Conservation (phyloP, 2,888 invertebrate species). For the Seira sanloemensis region DNA sequence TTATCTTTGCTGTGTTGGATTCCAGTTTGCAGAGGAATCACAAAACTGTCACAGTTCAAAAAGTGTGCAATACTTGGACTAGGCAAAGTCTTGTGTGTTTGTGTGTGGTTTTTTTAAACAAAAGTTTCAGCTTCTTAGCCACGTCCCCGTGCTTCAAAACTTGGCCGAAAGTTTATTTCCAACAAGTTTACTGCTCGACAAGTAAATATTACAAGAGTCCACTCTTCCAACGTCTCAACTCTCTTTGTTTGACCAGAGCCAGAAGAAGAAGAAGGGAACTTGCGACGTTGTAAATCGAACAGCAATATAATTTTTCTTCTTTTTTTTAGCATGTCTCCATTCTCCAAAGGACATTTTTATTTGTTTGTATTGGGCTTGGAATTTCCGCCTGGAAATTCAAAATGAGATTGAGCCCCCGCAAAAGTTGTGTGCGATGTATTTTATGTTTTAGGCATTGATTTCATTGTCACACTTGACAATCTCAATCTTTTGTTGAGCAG, state of each 20-base stretch:
- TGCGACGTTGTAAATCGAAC: conserved; percentile 35
- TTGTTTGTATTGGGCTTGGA: too few relatives aligned
- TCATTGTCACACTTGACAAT: too few relatives aligned
- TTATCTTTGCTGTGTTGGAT: too few relatives aligned
- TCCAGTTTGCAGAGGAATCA: not conserved
- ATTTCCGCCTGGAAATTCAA: too few relatives aligned
- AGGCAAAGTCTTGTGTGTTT: not conserved
- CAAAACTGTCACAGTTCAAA: not conserved
- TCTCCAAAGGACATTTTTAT: too few relatives aligned
- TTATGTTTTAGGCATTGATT: too few relatives aligned
- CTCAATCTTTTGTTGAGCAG: too few relatives aligned
- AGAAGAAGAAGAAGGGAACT: not conserved
- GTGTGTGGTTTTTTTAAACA: conserved; percentile 31
- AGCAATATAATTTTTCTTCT: conserved; percentile 22
- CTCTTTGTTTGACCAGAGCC: not conserved
- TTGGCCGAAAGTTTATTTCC: not conserved
- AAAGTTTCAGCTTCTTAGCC: conserved; percentile 29
- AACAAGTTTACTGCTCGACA: not conserved
- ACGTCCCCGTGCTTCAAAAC: not conserved
- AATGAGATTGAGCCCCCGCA: too few relatives aligned
- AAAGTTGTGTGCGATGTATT: too few relatives aligned
- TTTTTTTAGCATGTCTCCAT: not conserved
- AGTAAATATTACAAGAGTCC: not conserved
- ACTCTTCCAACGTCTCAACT: too few relatives aligned
- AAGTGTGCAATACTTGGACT: not conserved